These are phyloP conservation scores for Diachasmimorpha longicaudata DNA, from an alignment of 1,140 invertebrate species.

Conservation along the genomic window DNA sequence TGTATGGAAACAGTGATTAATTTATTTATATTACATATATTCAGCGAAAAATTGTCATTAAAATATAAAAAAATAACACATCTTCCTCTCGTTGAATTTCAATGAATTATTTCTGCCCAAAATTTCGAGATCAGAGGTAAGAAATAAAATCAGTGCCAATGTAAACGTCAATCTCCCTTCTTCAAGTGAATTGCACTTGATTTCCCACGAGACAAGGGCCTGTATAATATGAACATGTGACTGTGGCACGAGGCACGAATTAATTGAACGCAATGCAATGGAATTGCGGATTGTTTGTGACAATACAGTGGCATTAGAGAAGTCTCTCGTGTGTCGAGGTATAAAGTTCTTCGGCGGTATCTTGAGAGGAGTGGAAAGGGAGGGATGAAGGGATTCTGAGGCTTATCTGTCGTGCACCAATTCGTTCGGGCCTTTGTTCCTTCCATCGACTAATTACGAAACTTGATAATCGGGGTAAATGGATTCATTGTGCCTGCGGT, in stretches of 20 bases:
- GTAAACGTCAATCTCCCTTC: not conserved
- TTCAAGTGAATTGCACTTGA: not conserved
- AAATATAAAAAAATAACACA: too few relatives aligned
- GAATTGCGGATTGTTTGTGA: not conserved
- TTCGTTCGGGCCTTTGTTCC: not conserved
- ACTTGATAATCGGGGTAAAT: not conserved
- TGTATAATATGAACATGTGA: not conserved
- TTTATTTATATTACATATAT: too few relatives aligned
- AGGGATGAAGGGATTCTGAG: not conserved
- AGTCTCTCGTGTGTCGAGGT: not conserved
- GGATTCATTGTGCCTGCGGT: not conserved
- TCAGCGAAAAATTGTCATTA: too few relatives aligned
- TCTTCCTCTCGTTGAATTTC: too few relatives aligned
- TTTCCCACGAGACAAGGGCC: not conserved
- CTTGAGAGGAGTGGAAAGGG: too few relatives aligned
- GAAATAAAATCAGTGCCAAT: not conserved
- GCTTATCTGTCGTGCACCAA: not conserved
- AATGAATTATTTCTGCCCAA: too few relatives aligned
- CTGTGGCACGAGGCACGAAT: not conserved
- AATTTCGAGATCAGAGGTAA: not conserved
- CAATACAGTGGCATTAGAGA: not conserved
- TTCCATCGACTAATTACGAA: not conserved
- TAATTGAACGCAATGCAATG: not conserved
- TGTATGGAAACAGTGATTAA: conserved; percentile 36
- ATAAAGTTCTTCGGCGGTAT: not conserved